Conservation (phyloP, 2,888 invertebrate genomes). For the Timema cristinae region DNA sequence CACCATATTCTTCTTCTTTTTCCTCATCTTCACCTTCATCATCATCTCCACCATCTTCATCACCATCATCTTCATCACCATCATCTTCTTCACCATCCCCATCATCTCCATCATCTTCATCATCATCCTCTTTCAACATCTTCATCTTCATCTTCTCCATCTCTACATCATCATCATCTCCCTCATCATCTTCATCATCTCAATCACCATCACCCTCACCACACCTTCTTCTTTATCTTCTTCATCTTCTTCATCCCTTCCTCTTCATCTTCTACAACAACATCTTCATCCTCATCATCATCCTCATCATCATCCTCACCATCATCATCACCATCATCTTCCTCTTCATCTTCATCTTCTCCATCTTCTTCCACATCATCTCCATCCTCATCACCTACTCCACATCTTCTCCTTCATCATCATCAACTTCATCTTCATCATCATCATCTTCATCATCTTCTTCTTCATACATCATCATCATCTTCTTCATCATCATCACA, state of each 20-base stretch:
- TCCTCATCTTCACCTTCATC: no score
- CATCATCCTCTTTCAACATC: slow-evolving; percentile 24
- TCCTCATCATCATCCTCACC: no score
- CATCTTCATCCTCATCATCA: no score
- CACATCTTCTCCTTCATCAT: slow-evolving; percentile 8
- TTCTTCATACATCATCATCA: slow-evolving; percentile 18
- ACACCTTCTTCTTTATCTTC: no score
- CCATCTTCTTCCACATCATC: slow-evolving; percentile 15
- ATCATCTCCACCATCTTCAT: not conserved
- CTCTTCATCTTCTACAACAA: slow-evolving; percentile 17
- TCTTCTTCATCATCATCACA: slow-evolving; percentile 12
- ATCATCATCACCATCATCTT: slow-evolving; percentile 18
- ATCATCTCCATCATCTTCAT: slow-evolving; percentile 18
- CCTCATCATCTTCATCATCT: slow-evolving; percentile 24
- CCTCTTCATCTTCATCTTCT: slow-evolving; percentile 17
- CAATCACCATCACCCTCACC: slow-evolving; percentile 8
- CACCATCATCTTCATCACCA: not conserved
- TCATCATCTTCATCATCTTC: slow-evolving; percentile 15
- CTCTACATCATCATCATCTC: slow-evolving; percentile 22
- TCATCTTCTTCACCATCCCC: slow-evolving; percentile 13
- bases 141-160: slow-evolving; percentile 22
- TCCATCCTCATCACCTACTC: slow-evolving; percentile 10
- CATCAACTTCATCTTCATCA: slow-evolving; percentile 5
- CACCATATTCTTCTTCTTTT: no score
- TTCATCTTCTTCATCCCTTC: slow-evolving; percentile 15